Evolutionary conservation across 1,140 invertebrate species (phyloP).

Genomic region (Hyles euphorbiae): DNA sequence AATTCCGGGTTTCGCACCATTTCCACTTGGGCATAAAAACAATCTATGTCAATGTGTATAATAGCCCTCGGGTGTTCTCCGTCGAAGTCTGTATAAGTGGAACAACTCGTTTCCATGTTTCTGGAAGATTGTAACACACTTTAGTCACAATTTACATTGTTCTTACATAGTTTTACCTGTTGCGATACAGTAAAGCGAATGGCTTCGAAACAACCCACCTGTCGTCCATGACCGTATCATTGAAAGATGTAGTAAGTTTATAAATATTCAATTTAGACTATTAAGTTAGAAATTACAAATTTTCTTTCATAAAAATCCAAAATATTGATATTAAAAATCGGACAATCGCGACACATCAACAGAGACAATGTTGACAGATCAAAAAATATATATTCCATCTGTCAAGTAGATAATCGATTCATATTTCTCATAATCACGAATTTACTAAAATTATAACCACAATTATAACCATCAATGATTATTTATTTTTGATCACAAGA

Average conservation of each 20-base stretch:
- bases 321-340: conserved; percentile 70
- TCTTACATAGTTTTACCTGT: conserved; percentile 61
- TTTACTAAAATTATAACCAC: not conserved
- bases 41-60: conserved; percentile 86
- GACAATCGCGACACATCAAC: conserved; percentile 74
- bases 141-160: conserved; percentile 63
- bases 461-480: not conserved
- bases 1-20: conserved; percentile 82
- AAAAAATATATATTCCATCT: conserved; percentile 16
- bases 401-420: not conserved
- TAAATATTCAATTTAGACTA: conserved; percentile 45
- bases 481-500: not conserved
- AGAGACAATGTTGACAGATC: conserved; percentile 49
- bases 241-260: conserved; percentile 49
- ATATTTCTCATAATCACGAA: not conserved
- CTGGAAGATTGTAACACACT: conserved; percentile 58
- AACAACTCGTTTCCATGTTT: conserved; percentile 68
- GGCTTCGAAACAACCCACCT: conserved; percentile 49
- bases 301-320: conserved; percentile 69
- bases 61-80: conserved; percentile 78
- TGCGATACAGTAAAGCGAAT: conserved; percentile 38
- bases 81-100: conserved; percentile 46
- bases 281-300: conserved; percentile 43
- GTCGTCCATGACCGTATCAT: conserved; percentile 55
- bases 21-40: conserved; percentile 91